Percentiles rank a stretch among this genome's conserved stretches.
Evolutionary conservation across 1,140 invertebrate genomes (phyloP).

Genomic region (Cotesia vestalis): DNA sequence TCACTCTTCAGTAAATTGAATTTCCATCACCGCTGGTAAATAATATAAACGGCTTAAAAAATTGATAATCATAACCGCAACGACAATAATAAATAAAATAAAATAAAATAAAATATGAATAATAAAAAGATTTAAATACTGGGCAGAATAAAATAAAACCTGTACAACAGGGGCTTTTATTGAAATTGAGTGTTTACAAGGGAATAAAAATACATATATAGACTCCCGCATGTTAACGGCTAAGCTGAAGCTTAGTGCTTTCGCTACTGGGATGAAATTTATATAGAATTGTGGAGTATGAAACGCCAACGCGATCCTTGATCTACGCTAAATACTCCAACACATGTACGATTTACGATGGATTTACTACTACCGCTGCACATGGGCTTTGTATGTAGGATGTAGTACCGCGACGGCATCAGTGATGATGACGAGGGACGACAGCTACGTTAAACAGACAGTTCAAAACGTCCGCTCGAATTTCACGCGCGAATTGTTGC

Average conservation of each 20-base stretch:
- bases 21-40: neutral
- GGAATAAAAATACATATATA: conserved; percentile 17
- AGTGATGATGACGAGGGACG: conserved; percentile 60
- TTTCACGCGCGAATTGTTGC: conserved; percentile 60
- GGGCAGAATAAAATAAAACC: too few species aligned
- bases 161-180: conserved; percentile 14
- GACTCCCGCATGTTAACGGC: conserved; percentile 45
- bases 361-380: too few species aligned
- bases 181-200: conserved; percentile 32
- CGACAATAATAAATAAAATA: neutral
- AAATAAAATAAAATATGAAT: conserved; percentile 24
- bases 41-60: neutral
- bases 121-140: too few species aligned
- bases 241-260: conserved; percentile 44
- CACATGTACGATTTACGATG: too few species aligned
- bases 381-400: too few species aligned
- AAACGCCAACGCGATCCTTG: too few species aligned
- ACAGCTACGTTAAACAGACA: conserved; percentile 61
- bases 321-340: too few species aligned
- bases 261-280: conserved; percentile 49
- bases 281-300: conserved; percentile 35
- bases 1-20: conserved; percentile 22
- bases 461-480: conserved; percentile 62
- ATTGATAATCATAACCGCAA: conserved; percentile 16
- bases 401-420: conserved; percentile 6